Conservation (phyloP, 2,113 vertebrate genomes). For the Merops nubicus region DNA sequence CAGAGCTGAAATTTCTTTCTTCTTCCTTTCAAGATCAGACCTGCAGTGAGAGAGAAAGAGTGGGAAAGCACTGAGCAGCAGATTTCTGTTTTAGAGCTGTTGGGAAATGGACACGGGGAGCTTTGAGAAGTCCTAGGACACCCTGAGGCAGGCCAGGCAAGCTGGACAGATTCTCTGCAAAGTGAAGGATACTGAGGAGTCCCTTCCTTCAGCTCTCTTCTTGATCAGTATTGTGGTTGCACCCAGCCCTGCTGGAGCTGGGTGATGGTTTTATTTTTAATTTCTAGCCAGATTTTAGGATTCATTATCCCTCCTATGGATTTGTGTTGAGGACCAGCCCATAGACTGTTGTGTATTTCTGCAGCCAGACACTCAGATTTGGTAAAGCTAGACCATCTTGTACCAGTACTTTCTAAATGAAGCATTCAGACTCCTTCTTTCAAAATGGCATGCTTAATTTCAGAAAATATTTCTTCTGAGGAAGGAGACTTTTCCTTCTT, state of each 20-base stretch:
- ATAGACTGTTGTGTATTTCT: neutral
- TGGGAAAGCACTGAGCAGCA: neutral
- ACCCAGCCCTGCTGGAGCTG: neutral
- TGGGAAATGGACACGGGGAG: neutral
- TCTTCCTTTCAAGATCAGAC: neutral
- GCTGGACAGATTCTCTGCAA: neutral
- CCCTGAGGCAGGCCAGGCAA: neutral
- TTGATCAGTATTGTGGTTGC: neutral
- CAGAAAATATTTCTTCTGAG: neutral
- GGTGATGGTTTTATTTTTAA: neutral
- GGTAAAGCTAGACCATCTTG: neutral
- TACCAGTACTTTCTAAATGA: neutral
- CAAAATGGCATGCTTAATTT: neutral
- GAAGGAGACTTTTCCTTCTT: neutral
- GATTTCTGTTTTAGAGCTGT: neutral
- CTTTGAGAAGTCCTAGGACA: neutral
- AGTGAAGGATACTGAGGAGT: rapidly evolving
- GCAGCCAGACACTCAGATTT: neutral
- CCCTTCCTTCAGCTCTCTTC: neutral
- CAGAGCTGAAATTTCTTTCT: neutral
- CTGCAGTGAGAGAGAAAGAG: neutral
- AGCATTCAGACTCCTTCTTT: neutral
- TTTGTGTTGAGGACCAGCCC: neutral
- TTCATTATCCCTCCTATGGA: neutral
- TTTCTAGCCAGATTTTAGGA: too few relatives aligned